These are phyloP conservation scores for Heliopora coerulea DNA, from an alignment of 92 coral and sea anemone genomes.

Conservation along the genomic window DNA sequence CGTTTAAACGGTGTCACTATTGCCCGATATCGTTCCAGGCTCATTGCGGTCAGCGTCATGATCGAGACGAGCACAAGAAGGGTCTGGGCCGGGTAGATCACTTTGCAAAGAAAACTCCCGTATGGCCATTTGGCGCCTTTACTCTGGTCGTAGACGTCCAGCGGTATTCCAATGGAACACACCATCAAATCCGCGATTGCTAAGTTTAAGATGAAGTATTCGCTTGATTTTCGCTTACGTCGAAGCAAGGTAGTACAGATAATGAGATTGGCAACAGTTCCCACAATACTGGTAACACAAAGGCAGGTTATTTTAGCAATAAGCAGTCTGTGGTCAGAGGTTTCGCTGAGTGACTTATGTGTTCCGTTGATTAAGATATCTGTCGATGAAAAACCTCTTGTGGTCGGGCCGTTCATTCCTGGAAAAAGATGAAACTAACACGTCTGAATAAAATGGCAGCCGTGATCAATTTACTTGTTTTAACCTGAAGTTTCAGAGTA, in stretches of 20 bases:
- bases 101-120: slow-evolving; percentile 45
- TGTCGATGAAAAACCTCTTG: background rate
- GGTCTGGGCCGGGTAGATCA: slow-evolving; percentile 47
- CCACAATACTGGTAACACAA: slow-evolving; percentile 54
- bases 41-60: slow-evolving; percentile 32
- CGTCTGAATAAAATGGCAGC: no score
- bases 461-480: no score
- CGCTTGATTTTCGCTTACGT: slow-evolving; percentile 59
- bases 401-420: background rate
- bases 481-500: no score
- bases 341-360: background rate
- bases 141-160: slow-evolving; percentile 45
- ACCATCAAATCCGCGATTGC: slow-evolving; percentile 61
- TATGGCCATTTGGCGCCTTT: slow-evolving; percentile 30
- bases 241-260: slow-evolving; percentile 50
- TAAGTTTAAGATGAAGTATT: slow-evolving; percentile 65
- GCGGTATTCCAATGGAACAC: slow-evolving; percentile 42
- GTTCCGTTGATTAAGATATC: background rate
- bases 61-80: slow-evolving; percentile 7
- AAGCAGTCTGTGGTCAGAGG: background rate
- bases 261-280: slow-evolving; percentile 56
- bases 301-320: slow-evolving; percentile 52
- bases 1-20: slow-evolving; percentile 71
- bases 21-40: slow-evolving; percentile 40
- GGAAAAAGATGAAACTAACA: no score